A percentile compares a stretch with the other conserved stretches of the same genome.
Evolutionary conservation across 2,797 vertebrate genomes (phyloP).

Genomic region (Thamnophis elegans): DNA sequence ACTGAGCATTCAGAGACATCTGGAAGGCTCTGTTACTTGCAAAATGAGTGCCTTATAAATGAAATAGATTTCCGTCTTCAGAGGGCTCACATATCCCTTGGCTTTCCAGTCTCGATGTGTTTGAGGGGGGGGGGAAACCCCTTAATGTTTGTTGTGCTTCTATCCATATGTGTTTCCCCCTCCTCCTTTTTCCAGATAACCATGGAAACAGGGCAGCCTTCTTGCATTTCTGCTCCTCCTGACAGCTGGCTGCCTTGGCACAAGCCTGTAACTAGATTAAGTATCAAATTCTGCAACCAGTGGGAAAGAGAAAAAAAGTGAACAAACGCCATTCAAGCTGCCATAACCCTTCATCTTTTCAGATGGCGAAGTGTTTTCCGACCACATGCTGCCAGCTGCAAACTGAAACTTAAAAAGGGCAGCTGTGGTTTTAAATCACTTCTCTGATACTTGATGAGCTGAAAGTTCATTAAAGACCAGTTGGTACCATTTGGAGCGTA

Average conservation of each 20-base stretch:
- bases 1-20: background rate
- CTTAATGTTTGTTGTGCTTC: background rate
- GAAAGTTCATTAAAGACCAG: background rate
- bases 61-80: background rate
- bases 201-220: conserved; percentile 54
- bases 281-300: conserved; percentile 44
- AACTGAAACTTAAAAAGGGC: background rate
- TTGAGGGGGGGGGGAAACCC: background rate
- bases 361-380: background rate
- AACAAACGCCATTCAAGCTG: background rate
- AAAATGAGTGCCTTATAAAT: background rate
- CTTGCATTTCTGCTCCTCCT: conserved; percentile 45
- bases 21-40: background rate
- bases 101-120: background rate
- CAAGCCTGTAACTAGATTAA: conserved; percentile 12
- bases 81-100: background rate
- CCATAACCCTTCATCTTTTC: conserved; percentile 17
- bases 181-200: conserved; percentile 45
- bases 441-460: background rate
- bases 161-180: conserved; percentile 41
- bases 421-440: background rate
- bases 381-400: background rate
- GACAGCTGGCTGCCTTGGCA: conserved; percentile 53
- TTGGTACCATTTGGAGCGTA: background rate
- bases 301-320: conserved; percentile 21